Conservation (phyloP, 2,797 vertebrate species). For the Leptatherina wallacei region DNA sequence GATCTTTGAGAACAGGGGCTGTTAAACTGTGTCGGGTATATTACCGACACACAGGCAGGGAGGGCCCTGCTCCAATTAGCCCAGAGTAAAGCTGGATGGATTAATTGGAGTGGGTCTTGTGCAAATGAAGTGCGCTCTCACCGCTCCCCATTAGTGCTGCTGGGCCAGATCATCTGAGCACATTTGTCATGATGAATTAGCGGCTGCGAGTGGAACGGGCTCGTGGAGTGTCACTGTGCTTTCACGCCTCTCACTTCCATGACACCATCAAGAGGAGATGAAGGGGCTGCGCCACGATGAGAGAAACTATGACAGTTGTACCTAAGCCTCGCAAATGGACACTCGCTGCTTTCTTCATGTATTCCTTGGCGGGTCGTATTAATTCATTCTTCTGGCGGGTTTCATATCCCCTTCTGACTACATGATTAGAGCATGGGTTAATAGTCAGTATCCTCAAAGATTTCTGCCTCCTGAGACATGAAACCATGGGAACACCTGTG, state of each 20-base stretch:
- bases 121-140: constrained; percentile 80
- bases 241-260: constrained; percentile 83
- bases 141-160: constrained; percentile 81
- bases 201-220: constrained; percentile 78
- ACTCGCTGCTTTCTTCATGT: constrained; percentile 72
- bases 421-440: constrained; percentile 82
- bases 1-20: constrained; percentile 71
- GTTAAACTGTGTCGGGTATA: constrained; percentile 79
- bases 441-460: constrained; percentile 81
- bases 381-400: constrained; percentile 77
- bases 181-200: constrained; percentile 87
- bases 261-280: constrained; percentile 82
- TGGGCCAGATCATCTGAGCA: constrained; percentile 83
- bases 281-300: constrained; percentile 75
- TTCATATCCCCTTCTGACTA: constrained; percentile 74
- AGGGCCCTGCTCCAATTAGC: constrained; percentile 81
- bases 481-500: constrained; percentile 80
- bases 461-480: constrained; percentile 71
- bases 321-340: constrained; percentile 82
- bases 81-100: constrained; percentile 82
- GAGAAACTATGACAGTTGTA: constrained; percentile 81
- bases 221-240: constrained; percentile 79
- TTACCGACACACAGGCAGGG: constrained; percentile 75
- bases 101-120: constrained; percentile 84
- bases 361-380: constrained; percentile 75